phyloP scores from a whole-genome alignment of 2,888 invertebrate genomes.

The Ellobium chinense region DNA sequence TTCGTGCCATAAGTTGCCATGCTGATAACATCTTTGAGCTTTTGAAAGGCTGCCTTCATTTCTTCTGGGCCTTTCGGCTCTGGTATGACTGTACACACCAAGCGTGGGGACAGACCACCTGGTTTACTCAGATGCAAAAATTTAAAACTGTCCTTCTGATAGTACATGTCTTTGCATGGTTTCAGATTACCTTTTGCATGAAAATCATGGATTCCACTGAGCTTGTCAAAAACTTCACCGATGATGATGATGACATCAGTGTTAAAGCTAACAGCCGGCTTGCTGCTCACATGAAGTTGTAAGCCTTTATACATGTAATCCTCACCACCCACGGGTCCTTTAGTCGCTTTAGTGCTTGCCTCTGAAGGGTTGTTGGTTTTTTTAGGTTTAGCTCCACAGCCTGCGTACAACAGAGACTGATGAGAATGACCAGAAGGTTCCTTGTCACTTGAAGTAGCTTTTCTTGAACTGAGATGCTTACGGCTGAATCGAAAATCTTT shows the following conservation, averaged over 20 bases:
- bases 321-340: too few relatives aligned
- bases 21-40: not conserved
- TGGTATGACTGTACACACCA: too few relatives aligned
- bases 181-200: not conserved
- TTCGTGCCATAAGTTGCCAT: not conserved
- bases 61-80: too few relatives aligned
- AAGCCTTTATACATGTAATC: not conserved
- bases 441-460: not conserved
- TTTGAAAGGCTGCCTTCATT: not conserved
- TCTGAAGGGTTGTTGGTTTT: not conserved
- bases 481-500: not conserved
- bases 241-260: not conserved
- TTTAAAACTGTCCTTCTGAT: too few relatives aligned
- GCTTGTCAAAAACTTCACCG: not conserved
- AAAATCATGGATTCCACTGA: not conserved
- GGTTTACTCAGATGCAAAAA: too few relatives aligned
- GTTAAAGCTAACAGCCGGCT: not conserved
- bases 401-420: too few relatives aligned
- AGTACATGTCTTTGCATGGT: not conserved
- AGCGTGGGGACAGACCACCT: too few relatives aligned
- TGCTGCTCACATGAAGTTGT: not conserved
- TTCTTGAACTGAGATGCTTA: not conserved
- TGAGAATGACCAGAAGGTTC: too few relatives aligned
- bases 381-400: not conserved
- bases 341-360: too few relatives aligned